Evolutionary conservation across 2,888 invertebrate species (phyloP), one percentile per base, ranked within the genome.

Genomic region (Dorcus parallelipipedus): DNA sequence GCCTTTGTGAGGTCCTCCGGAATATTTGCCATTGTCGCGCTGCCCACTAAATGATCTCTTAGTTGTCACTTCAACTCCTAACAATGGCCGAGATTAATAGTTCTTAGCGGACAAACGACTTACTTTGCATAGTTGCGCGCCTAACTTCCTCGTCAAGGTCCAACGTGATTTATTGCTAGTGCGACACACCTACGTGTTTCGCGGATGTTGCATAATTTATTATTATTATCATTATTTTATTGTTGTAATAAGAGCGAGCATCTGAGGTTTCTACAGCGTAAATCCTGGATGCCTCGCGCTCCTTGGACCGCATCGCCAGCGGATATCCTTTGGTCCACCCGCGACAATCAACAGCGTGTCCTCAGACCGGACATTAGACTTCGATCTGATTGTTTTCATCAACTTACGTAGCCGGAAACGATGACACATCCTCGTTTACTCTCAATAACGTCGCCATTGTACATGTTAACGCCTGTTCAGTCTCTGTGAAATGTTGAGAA

Each of bases 231-330:
- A 26, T 33, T 33, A 33, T 33, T 33, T 33, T 33, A 7, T 33
- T 33, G 26, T 33, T 45, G 23, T 17, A 23, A 45, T 45, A 56
- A 45, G 52, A 20, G 42, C 40, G 40, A 17, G 26, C 41, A 52
- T 38, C 33, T 49, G 38, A 41, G 49, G 54, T 10, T 69, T 69
- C 72, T 67, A 64, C 71, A 76, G 71, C 77, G 76, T 77, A 71
- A 74, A 75, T 78, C 78, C 76, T 74, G 76, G 62, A 75, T 74
- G 68, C 69, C 72, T 68, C 65, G 69, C 70, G 72, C 59, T 71
- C 71, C 73, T 76, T 75, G 76, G 76, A 78, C 73, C 78, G 77
- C 74, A 73, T 76, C 75, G 71, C 76, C 74, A 76, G 71, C 77
- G 78, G 77, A 77, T 76, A 77, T 78, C 77, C 77, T 76, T 73